A percentile compares a stretch with the other conserved stretches of the same genome.
These are phyloP conservation scores for Oryzias javanicus DNA, from an alignment of 2,113 vertebrate species.

Conservation along the genomic window DNA sequence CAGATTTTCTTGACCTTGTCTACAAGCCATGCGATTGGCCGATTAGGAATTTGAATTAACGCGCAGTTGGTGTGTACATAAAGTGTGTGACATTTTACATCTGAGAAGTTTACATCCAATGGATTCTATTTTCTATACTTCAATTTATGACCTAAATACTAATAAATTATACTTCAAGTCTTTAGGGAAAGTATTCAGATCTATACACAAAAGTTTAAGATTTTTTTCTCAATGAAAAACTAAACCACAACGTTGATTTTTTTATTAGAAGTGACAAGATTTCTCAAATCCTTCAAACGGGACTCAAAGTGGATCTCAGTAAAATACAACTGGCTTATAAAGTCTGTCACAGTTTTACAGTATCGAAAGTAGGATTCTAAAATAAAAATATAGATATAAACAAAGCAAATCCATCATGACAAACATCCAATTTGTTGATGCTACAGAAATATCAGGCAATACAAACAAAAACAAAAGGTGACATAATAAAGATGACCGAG, in stretches of 20 bases:
- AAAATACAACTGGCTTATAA: constrained; percentile 98
- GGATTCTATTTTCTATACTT: too few species aligned
- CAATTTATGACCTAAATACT: too few species aligned
- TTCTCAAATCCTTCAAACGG: constrained; percentile 83
- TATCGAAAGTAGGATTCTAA: constrained; percentile 88
- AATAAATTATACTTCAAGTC: too few species aligned
- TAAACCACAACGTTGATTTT: constrained; percentile 71
- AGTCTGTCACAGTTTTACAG: constrained; percentile 96
- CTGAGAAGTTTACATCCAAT: too few species aligned
- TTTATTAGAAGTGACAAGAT: constrained; percentile 97
- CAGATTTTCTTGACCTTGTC: too few species aligned
- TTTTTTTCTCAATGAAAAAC: constrained; percentile 8
- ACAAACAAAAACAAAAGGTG: constrained; percentile 84
- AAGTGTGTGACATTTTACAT: too few species aligned
- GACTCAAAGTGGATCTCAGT: constrained; percentile 89
- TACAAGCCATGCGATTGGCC: too few species aligned
- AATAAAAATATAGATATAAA: constrained; percentile 83
- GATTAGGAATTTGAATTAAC: too few species aligned
- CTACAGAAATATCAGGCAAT: constrained; percentile 65
- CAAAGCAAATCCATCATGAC: constrained; percentile 83
- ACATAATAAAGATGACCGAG: constrained; percentile 56
- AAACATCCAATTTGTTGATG: constrained; percentile 63
- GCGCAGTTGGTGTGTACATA: too few species aligned
- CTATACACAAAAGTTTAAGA: too few species aligned
- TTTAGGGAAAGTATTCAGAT: too few species aligned